These are phyloP conservation scores for Triplophysa tibetana DNA, from an alignment of 2,113 vertebrate genomes.

Conservation along the genomic window DNA sequence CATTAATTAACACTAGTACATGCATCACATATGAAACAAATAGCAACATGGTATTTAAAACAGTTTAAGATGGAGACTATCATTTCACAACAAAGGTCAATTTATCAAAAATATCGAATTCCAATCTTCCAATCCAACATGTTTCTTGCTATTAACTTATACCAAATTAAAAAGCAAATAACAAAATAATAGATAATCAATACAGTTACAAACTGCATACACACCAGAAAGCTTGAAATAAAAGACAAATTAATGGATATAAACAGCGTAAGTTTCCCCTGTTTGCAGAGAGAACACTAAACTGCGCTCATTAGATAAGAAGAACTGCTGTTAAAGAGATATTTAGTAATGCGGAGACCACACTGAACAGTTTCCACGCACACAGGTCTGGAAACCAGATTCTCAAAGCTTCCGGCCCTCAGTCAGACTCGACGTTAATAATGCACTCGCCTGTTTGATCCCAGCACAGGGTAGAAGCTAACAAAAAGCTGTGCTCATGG, in stretches of 20 bases:
- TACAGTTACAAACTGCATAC: neutral
- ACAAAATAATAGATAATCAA: neutral
- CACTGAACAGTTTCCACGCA: slow-evolving; percentile 35
- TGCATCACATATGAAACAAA: no score
- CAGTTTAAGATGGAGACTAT: no score
- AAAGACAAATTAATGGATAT: neutral
- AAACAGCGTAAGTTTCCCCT: neutral
- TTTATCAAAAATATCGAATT: no score
- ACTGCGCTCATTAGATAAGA: slow-evolving; percentile 25
- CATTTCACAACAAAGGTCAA: no score
- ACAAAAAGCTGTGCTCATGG: slow-evolving; percentile 28
- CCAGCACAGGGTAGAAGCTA: slow-evolving; percentile 34
- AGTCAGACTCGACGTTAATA: slow-evolving; percentile 38
- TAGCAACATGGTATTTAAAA: no score
- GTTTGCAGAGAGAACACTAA: neutral
- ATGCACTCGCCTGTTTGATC: slow-evolving; percentile 46
- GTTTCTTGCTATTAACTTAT: no score
- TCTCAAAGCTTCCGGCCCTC: slow-evolving; percentile 26
- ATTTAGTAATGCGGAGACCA: slow-evolving; percentile 50
- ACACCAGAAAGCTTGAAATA: neutral
- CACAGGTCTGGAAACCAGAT: slow-evolving; percentile 33
- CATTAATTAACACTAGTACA: no score
- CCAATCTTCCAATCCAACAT: no score
- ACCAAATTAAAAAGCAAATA: no score
- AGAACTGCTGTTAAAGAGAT: slow-evolving; percentile 31